Conservation (phyloP, 2,113 vertebrate species). For the Ondatra zibethicus region DNA sequence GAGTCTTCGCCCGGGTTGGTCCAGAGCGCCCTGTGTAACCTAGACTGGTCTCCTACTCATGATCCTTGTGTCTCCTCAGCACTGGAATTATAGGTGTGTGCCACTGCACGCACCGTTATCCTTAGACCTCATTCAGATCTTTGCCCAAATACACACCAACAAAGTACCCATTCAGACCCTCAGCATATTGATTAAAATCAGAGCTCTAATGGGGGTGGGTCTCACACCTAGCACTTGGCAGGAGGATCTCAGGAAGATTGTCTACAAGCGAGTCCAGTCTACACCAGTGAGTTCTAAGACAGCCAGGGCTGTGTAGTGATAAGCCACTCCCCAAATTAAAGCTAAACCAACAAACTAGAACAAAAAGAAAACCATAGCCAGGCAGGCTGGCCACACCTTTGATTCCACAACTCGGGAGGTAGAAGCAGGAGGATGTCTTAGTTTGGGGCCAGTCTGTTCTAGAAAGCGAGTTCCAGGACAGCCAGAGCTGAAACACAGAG, state of each 20-base stretch:
- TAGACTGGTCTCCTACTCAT: neutral
- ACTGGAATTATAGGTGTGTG: neutral
- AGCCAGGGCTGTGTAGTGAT: neutral
- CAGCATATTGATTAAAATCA: neutral
- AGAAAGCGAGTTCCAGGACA: neutral
- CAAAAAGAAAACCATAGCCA: neutral
- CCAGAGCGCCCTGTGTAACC: no score
- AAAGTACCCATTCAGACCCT: conserved; percentile 7
- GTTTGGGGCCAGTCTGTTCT: neutral
- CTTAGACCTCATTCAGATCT: neutral
- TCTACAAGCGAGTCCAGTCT: neutral
- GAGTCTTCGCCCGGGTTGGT: neutral
- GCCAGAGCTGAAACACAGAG: neutral
- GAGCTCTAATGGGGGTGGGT: neutral
- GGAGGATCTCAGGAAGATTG: neutral
- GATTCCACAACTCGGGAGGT: neutral
- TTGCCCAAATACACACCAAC: neutral
- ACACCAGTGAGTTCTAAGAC: neutral
- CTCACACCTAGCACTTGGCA: neutral
- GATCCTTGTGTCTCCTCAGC: neutral
- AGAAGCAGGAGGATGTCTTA: neutral
- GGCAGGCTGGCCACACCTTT: neutral
- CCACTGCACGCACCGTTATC: neutral
- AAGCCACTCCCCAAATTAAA: neutral
- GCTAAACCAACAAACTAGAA: neutral